Conservation (phyloP, 2,888 invertebrate genomes). For the Hirtodrosophila cameraria region DNA sequence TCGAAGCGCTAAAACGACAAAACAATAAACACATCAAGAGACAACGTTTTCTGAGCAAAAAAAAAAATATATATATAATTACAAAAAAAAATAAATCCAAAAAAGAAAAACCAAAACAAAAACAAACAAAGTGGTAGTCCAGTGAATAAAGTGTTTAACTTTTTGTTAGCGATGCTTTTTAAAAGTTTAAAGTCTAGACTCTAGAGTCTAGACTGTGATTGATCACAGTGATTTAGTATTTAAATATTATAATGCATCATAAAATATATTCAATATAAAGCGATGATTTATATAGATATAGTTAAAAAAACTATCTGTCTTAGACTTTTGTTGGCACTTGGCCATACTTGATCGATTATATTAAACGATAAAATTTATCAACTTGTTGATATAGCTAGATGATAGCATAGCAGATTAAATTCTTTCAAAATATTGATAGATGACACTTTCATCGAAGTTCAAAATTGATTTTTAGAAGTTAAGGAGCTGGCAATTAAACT, state of each 20-base stretch:
- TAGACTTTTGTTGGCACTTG: background rate
- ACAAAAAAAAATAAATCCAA: conserved; percentile 2
- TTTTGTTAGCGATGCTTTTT: conserved; percentile 9
- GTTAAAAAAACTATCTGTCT: background rate
- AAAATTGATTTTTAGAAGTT: too few relatives aligned
- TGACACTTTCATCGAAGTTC: too few relatives aligned
- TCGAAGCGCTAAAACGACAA: conserved; percentile 43
- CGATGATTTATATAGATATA: background rate
- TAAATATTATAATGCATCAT: conserved; percentile 1
- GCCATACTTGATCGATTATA: background rate
- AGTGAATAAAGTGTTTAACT: conserved; percentile 23
- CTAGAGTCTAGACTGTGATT: conserved; percentile 20
- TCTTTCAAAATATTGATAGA: too few relatives aligned
- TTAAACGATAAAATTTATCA: background rate
- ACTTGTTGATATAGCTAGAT: too few relatives aligned
- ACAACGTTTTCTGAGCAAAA: conserved; percentile 35
- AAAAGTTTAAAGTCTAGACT: too few relatives aligned
- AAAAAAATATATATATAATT: conserved; percentile 9
- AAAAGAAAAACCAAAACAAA: conserved; percentile 7
- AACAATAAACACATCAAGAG: conserved; percentile 41
- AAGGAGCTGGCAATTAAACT: too few relatives aligned
- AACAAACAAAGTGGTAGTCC: conserved; percentile 17
- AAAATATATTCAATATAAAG: background rate
- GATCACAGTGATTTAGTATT: conserved; percentile 8
- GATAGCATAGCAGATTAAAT: too few relatives aligned